phyloP scores from a whole-genome alignment of 2,113 vertebrate genomes.

The Crocuta crocuta region DNA sequence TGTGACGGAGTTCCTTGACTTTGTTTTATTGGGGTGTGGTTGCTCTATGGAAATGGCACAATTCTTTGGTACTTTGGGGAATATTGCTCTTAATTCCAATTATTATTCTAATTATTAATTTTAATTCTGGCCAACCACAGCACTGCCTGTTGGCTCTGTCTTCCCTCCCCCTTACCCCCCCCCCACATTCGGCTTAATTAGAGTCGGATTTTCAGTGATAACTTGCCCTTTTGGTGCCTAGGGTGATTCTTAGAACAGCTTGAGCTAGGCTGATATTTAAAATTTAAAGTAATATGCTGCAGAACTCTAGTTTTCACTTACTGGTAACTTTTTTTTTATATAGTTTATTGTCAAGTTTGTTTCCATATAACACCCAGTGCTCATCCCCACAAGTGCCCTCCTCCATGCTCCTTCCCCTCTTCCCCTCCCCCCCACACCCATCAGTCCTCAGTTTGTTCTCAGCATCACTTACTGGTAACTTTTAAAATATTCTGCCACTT shows the following conservation, averaged over 20 bases:
- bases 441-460: no score
- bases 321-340: not conserved
- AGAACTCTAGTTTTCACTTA: not conserved
- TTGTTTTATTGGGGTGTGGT: not conserved
- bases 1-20: not conserved
- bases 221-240: not conserved
- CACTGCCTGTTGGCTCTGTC: not conserved
- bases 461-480: not conserved
- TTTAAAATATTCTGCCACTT: not conserved
- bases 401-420: no score
- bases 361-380: no score
- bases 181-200: not conserved
- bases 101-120: not conserved
- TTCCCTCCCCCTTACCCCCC: not conserved
- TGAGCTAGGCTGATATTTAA: not conserved
- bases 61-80: not conserved
- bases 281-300: not conserved
- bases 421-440: no score
- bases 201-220: not conserved
- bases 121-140: not conserved
- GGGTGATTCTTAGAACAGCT: conserved; percentile 29
- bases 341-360: no score
- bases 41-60: not conserved
- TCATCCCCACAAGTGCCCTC: no score
- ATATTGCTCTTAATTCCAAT: not conserved